phyloP scores from a whole-genome alignment of 1,140 invertebrate species.

The Saxidomus purpurata region DNA sequence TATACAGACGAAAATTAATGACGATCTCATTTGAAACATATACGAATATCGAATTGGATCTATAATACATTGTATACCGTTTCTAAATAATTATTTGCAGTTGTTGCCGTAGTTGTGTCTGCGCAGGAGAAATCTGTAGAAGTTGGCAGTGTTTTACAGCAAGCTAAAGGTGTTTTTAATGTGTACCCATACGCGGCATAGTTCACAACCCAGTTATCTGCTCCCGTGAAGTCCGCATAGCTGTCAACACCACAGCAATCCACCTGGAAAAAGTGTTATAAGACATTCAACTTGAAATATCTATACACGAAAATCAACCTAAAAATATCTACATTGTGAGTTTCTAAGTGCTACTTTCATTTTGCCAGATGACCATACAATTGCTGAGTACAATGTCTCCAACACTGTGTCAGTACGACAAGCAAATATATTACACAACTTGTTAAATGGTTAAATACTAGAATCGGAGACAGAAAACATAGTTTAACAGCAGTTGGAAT shows the following conservation, averaged over 20 bases:
- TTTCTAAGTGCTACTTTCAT: neutral
- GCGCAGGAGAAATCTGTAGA: conserved; percentile 56
- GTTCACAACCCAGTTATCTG: conserved; percentile 61
- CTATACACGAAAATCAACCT: neutral
- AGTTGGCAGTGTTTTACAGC: conserved; percentile 65
- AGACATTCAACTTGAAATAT: neutral
- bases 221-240: conserved; percentile 67
- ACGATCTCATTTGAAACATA: too few species aligned
- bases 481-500: too few species aligned
- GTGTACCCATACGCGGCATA: neutral
- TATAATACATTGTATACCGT: too few species aligned
- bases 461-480: too few species aligned
- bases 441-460: too few species aligned
- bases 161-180: conserved; percentile 69
- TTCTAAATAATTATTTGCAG: conserved; percentile 56
- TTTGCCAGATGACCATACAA: too few species aligned
- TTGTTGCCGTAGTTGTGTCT: conserved; percentile 5
- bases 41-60: too few species aligned
- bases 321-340: neutral
- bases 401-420: too few species aligned
- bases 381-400: too few species aligned
- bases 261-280: too few species aligned
- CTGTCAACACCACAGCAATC: conserved; percentile 69
- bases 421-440: too few species aligned
- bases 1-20: too few species aligned